Base-by-base conservation (phyloP, 2,797 vertebrate genomes). In the Phoebastria nigripes region DNA sequence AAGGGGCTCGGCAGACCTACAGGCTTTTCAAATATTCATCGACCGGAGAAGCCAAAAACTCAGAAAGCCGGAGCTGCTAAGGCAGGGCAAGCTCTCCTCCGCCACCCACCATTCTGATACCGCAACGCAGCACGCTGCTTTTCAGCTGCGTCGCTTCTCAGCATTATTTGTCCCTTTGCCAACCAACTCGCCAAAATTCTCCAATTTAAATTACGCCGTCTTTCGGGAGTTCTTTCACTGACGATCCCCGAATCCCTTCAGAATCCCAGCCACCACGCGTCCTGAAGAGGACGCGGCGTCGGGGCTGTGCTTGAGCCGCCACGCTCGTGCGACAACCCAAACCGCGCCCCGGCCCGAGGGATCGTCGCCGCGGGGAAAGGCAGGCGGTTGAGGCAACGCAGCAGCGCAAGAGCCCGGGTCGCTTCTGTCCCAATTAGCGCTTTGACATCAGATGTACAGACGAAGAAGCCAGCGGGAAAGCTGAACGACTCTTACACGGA, bases 171-270 rank as follows among this genome's bases (percentile, higher is more conserved):
- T 82, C 89, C 90, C 94, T 89, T 87, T 61, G 95, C 93, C 83
- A 78, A 95, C 72, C 93, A 70, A 54, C 63, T 73, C 59, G 91
- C 95, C 72, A 90, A 73, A 87, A 95, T 47, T 82, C 84, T 65
- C 19, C 86, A 15, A 89, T 82, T 95, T 94, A 90, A 95, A 93
- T 72, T 58, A 21, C 3, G 44, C 73, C 67, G 19, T 90, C 89
- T 93, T 96, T 96, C 87, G 95, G 95, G 13, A 19, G 22, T 39
- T 61, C 94, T 94, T 82, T 87, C 88, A 66, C 87, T 90, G 74
- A 63, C 49, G 94, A 87, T 42, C 92, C 65, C 56, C 0, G 1
- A n/a, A 33, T 4, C 42, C 44, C 65, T 37, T 7, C 5, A 3
- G 46, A 46, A 59, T 39, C 42, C 44, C 41, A 24, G 24, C 42